A percentile compares a stretch with the other conserved stretches of the same genome.
phyloP scores from a whole-genome alignment of 2,888 invertebrate species.

The Rotaria socialis region DNA sequence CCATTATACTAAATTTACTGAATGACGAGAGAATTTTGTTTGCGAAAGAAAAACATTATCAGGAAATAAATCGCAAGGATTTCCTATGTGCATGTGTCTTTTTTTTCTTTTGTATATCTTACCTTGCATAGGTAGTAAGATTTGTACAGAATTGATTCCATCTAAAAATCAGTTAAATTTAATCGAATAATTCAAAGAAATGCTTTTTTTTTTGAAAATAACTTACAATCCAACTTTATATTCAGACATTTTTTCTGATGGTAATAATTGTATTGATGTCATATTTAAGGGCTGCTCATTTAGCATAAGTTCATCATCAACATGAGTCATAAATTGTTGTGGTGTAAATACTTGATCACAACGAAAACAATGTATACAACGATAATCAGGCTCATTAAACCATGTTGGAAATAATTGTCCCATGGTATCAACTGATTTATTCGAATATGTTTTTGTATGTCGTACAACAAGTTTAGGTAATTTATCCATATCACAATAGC shows the following conservation, averaged over 20 bases:
- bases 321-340: slow-evolving; percentile 32
- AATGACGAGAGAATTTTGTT: background rate
- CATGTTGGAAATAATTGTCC: slow-evolving; percentile 30
- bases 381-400: slow-evolving; percentile 30
- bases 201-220: background rate
- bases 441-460: slow-evolving; percentile 2
- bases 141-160: slow-evolving; percentile 36
- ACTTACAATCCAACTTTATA: slow-evolving; percentile 18
- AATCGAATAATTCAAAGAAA: background rate
- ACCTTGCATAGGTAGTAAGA: slow-evolving; percentile 30
- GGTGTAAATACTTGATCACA: slow-evolving; percentile 37
- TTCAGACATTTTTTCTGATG: slow-evolving; percentile 12
- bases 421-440: background rate
- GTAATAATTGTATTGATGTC: slow-evolving; percentile 21
- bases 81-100: no score
- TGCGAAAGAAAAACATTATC: background rate
- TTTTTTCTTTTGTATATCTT: background rate
- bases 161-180: background rate
- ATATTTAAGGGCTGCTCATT: background rate
- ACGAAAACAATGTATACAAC: slow-evolving; percentile 28
- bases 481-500: background rate
- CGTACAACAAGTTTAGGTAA: slow-evolving; percentile 14
- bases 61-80: background rate
- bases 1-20: background rate
- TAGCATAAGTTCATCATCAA: background rate